Evolutionary conservation across 2,888 invertebrate species (phyloP), one percentile per base, ranked within the genome.

Genomic region (Stomorhina lunata): DNA sequence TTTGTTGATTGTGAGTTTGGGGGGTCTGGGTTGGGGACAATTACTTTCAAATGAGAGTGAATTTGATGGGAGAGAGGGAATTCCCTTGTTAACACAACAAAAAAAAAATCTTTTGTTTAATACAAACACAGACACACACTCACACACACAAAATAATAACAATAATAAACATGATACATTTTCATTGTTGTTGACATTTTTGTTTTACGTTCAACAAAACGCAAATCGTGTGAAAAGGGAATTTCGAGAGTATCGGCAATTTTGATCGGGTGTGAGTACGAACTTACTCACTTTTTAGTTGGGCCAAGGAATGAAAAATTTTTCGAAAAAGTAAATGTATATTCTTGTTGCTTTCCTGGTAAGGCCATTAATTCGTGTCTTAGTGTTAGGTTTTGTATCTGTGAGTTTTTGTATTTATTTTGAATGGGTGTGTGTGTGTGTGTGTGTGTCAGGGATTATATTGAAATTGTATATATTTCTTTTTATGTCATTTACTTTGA

Each of bases 31-130:
- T 25, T 32, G 32, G 12, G 20, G 37, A 25, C 4, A 25, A 32
- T 17, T 4, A 45, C 32, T 50, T 50, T 61, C 50, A n/a, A 59
- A 22, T 68, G 37, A 34, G 76, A n/a, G 15, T 27, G 25, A 65
- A 32, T 57, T 40, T n/a, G 68, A 20, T 68, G 81, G 55, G 81
- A 84, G 85, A 45, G 63, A 87, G 87, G 88, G 88, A 88, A 88
- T 88, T 88, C 88, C 88, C 88, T 86, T 66, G 79, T 37, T 53
- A 55, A n/a, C n/a, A n/a, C n/a, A n/a, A n/a, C n/a, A n/a, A 61
- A 32, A 45, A 3, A 4, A 29, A 40, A 48, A 27, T 68, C 9
- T 22, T 57, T 40, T 68, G 40, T 37, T 27, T 53, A 43, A 43
- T 4, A 43, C 32, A 15, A 55, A 57, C 27, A 45, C 15, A 59